phyloP scores from a whole-genome alignment of 2,113 vertebrate genomes.

The Glaucidium brasilianum region DNA sequence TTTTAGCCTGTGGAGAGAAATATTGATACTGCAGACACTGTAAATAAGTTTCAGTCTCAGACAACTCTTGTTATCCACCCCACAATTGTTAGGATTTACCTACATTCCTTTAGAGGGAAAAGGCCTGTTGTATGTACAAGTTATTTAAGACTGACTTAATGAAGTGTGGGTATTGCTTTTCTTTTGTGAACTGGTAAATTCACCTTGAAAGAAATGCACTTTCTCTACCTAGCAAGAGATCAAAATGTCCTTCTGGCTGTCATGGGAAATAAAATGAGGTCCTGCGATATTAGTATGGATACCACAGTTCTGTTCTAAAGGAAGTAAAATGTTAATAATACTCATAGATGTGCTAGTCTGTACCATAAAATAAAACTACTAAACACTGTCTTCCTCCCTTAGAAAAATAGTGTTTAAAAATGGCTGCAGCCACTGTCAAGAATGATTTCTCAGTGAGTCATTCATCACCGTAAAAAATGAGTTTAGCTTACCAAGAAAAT shows the following conservation, averaged over 20 bases:
- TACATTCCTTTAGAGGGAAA: neutral
- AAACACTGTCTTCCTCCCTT: neutral
- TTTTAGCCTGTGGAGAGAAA: neutral
- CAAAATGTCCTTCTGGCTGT: neutral
- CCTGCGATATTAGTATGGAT: neutral
- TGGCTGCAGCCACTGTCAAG: conserved; percentile 34
- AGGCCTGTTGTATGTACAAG: neutral
- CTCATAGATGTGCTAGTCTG: neutral
- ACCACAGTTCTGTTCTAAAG: neutral
- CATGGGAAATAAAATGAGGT: conserved; percentile 4
- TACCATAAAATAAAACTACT: neutral
- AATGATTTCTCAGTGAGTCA: conserved; percentile 67
- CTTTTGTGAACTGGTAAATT: neutral
- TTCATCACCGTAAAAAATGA: conserved; percentile 43
- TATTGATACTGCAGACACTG: neutral
- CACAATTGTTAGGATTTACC: neutral
- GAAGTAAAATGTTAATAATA: neutral
- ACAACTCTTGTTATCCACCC: neutral
- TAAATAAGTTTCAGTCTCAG: neutral
- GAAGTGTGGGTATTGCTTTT: neutral
- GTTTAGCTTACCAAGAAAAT: conserved; percentile 48
- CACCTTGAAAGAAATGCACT: neutral
- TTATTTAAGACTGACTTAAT: conserved; percentile 3
- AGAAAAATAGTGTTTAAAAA: conserved; percentile 23
- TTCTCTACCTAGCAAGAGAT: neutral